Percentiles rank a stretch among this genome's conserved stretches.
These are phyloP conservation scores for Megastigmus dorsalis DNA, from an alignment of 2,888 invertebrate genomes.

Conservation along the genomic window DNA sequence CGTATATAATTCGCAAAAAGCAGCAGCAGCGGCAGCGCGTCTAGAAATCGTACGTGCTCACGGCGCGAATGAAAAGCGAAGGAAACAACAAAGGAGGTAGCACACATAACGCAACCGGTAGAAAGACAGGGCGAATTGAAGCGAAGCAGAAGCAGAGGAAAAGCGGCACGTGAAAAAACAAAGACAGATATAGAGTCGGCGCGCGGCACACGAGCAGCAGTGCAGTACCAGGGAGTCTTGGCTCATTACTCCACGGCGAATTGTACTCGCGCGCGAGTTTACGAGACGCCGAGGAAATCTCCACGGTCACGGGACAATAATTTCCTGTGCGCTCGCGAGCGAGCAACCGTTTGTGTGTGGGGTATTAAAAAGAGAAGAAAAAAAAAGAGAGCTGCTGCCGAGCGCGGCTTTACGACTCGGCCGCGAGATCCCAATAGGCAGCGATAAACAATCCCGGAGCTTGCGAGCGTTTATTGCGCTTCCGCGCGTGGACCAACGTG, in stretches of 20 bases:
- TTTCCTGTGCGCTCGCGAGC: slow-evolving; percentile 46
- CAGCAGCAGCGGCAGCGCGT: background rate
- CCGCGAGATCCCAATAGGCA: slow-evolving; percentile 42
- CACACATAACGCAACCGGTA: background rate
- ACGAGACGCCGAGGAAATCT: slow-evolving; percentile 62
- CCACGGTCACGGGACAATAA: slow-evolving; percentile 52
- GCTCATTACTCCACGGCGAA: slow-evolving; percentile 33
- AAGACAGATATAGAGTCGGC: background rate
- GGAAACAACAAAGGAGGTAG: background rate
- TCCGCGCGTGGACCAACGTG: slow-evolving; percentile 42
- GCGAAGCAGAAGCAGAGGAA: background rate
- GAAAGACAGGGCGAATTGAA: background rate
- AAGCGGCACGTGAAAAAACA: background rate
- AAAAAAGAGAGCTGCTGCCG: background rate
- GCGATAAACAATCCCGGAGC: slow-evolving; percentile 55
- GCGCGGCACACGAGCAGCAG: background rate
- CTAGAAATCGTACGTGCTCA: slow-evolving; percentile 34
- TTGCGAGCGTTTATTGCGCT: slow-evolving; percentile 56
- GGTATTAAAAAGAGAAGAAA: slow-evolving; percentile 53
- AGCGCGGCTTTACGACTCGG: background rate
- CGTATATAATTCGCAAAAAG: slow-evolving; percentile 36
- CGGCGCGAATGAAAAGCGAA: background rate
- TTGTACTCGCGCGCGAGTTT: slow-evolving; percentile 54
- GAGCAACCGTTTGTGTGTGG: too few relatives aligned
- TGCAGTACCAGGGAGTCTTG: background rate